Evolutionary conservation across 2,888 invertebrate genomes (phyloP), one percentile per base, ranked within the genome.

Genomic region (Brenthis ino): DNA sequence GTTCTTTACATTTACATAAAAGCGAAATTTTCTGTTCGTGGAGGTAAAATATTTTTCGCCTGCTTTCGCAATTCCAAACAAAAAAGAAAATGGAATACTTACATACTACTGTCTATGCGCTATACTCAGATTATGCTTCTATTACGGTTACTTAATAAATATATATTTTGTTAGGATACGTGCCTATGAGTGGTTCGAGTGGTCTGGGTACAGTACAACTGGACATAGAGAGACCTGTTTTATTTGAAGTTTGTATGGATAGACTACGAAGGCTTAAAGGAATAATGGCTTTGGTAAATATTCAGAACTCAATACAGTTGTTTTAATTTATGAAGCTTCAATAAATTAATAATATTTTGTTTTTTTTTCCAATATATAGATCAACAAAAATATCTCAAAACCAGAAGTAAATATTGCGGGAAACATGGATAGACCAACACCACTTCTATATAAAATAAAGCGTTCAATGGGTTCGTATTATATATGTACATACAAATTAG

Each of bases 221-320:
- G 3, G 90, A 90, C 68, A 64, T 91, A 12, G 91, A 91, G 65
- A 77, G 90, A 1, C 91, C 91, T 0, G 74, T 90, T 1, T 75
- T 82, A n/a, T 2, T 88, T 0, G 82, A 86, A 24, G 72, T 91
- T 0, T 82, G 81, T 64, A 72, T 76, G 0, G 85, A 88, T 24
- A 79, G 80, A 8, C 53, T 89, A n/a, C 72, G 53, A 1, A 79
- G 87, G 6, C 64, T 91, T 0, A 79, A 72, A 33, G 74, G 68
- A 2, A 87, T 88, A 14, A 3, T 53, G 2, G 64, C 67, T 37
- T 68, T 85, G 76, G 84, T 85, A 70, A 75, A 66, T 74, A 54
- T 33, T 33, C 11, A 50, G 37, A 24, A 55, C 14, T 28, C 6
- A 50, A n/a, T 28, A 8, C 12, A n/a, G n/a, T 1, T 64, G 6